phyloP scores from a whole-genome alignment of 2,888 invertebrate species.

The Volucella inflata region DNA sequence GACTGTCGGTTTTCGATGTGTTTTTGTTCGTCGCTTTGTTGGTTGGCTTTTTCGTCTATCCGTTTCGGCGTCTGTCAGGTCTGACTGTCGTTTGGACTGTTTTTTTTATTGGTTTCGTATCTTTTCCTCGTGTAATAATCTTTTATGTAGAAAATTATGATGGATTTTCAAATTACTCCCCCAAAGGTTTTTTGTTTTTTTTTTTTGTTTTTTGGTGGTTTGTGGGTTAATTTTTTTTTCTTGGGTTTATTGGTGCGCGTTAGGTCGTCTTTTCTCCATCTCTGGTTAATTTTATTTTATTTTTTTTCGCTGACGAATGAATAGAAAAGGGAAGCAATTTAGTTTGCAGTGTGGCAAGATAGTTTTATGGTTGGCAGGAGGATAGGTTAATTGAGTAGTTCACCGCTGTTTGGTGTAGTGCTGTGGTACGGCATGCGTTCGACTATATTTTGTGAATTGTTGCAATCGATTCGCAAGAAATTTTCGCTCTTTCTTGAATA shows the following conservation, averaged over 20 bases:
- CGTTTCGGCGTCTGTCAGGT: not conserved
- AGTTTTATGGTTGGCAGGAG: slow-evolving; percentile 42
- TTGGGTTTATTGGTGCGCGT: slow-evolving; percentile 42
- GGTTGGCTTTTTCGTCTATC: not conserved
- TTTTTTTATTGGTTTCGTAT: slow-evolving; percentile 56
- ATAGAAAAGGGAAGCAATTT: slow-evolving; percentile 66
- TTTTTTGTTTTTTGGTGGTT: slow-evolving; percentile 17
- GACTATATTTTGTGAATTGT: not conserved
- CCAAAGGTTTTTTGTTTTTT: slow-evolving; percentile 36
- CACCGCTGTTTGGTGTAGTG: slow-evolving; percentile 11
- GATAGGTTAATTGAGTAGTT: slow-evolving; percentile 69
- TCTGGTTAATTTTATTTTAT: not conserved
- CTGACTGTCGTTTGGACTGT: slow-evolving; percentile 25
- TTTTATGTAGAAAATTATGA: slow-evolving; percentile 75
- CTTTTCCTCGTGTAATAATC: slow-evolving; percentile 74
- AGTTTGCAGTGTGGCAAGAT: slow-evolving; percentile 52
- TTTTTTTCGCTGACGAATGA: slow-evolving; percentile 8
- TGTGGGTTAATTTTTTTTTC: slow-evolving; percentile 21
- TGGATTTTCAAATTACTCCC: slow-evolving; percentile 75
- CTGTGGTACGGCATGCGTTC: not conserved
- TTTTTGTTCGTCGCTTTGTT: slow-evolving; percentile 23
- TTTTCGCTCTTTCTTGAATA: no score
- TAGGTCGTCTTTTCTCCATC: not conserved
- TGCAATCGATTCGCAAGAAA: slow-evolving; percentile 26
- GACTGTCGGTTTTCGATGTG: slow-evolving; percentile 39